Conservation (phyloP, 2,113 vertebrate genomes). For the Poeciliopsis prolifica region DNA sequence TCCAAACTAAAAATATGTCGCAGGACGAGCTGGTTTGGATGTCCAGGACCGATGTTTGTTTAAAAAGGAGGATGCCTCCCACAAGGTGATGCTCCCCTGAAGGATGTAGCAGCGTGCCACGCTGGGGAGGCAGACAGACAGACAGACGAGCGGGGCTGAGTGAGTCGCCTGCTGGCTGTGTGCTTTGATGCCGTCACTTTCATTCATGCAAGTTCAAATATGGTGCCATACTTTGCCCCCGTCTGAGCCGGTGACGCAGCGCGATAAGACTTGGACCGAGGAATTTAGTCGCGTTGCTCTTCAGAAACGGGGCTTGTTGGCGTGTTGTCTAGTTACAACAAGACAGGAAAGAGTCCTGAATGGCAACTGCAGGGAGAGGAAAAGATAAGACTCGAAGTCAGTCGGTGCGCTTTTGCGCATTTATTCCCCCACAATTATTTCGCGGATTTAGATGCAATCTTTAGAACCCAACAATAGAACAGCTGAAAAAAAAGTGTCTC, state of each 20-base stretch:
- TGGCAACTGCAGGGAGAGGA: conserved; percentile 43
- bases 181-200: conserved; percentile 63
- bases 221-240: conserved; percentile 60
- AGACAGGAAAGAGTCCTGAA: conserved; percentile 20
- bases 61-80: conserved; percentile 41
- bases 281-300: conserved; percentile 34
- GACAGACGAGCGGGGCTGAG: conserved; percentile 64
- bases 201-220: conserved; percentile 72
- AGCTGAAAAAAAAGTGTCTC: neutral
- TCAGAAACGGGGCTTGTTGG: neutral
- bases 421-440: conserved; percentile 6
- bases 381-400: conserved; percentile 20
- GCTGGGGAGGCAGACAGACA: conserved; percentile 47
- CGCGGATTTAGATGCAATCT: neutral
- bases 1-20: conserved; percentile 77
- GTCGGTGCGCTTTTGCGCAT: conserved; percentile 35
- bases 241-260: conserved; percentile 59
- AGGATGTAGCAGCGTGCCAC: conserved; percentile 59
- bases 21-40: conserved; percentile 69
- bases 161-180: conserved; percentile 71
- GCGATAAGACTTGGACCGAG: conserved; percentile 28
- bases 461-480: neutral
- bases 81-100: conserved; percentile 58
- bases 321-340: neutral
- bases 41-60: conserved; percentile 62